phyloP scores from a whole-genome alignment of 2,113 vertebrate genomes.

The Elaphurus davidianus region DNA sequence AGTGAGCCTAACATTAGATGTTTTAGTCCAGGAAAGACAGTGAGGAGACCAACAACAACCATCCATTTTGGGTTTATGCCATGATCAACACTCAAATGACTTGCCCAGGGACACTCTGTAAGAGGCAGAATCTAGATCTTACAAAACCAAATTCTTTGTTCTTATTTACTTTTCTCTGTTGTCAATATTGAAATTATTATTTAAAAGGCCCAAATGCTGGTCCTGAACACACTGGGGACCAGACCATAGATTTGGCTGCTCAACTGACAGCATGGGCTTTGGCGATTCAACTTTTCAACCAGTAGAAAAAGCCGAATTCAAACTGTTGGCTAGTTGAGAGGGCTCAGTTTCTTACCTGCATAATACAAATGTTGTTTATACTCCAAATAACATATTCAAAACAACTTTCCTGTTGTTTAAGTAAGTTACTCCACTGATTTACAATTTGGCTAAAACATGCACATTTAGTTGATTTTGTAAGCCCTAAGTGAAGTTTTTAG shows the following conservation, averaged over 20 bases:
- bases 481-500: neutral
- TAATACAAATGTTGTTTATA: neutral
- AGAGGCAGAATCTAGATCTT: neutral
- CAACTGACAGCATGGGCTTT: neutral
- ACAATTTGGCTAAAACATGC: neutral
- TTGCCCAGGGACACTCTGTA: neutral
- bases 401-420: neutral
- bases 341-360: neutral
- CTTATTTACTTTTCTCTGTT: neutral
- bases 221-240: neutral
- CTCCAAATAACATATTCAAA: neutral
- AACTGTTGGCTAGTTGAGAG: neutral
- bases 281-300: neutral
- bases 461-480: neutral
- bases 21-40: neutral
- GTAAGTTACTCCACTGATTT: neutral
- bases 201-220: neutral
- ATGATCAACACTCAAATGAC: neutral
- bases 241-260: neutral
- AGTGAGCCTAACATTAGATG: neutral
- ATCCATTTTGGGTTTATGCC: neutral
- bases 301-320: neutral
- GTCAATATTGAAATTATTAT: neutral
- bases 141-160: neutral
- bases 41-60: neutral